A percentile compares a stretch with the other conserved stretches of the same genome.
Evolutionary conservation across 2,888 invertebrate species (phyloP).

Genomic region (Cheilosia scutellata): DNA sequence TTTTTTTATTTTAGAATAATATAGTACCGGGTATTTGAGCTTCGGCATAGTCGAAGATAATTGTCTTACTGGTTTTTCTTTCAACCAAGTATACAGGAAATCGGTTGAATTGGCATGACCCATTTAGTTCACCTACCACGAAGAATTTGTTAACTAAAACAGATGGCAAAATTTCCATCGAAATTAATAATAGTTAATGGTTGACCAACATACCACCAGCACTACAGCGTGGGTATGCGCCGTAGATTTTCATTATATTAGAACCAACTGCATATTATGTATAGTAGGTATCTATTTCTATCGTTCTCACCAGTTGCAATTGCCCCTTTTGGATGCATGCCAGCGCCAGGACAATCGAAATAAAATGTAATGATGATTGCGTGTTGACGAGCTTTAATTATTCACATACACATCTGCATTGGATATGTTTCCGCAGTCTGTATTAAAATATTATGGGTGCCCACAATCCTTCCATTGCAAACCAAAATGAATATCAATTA

Average conservation of each 20-base stretch:
- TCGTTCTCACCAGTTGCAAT: constrained; percentile 1
- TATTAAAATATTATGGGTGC: constrained; percentile 49
- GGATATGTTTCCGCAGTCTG: constrained; percentile 36
- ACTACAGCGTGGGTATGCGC: constrained; percentile 28
- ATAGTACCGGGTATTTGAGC: no score
- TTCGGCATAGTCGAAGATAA: no score
- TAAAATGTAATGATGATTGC: constrained; percentile 72
- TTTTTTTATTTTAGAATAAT: no score
- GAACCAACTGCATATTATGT: constrained; percentile 51
- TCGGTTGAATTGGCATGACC: constrained; percentile 9
- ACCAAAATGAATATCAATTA: constrained; percentile 39
- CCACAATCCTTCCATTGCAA: background rate
- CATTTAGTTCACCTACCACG: constrained; percentile 4
- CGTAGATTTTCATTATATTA: constrained; percentile 68
- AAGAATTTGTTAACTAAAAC: constrained; percentile 44
- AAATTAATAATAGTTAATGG: constrained; percentile 64
- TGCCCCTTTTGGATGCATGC: constrained; percentile 59
- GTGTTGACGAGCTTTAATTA: constrained; percentile 71
- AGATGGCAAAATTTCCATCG: constrained; percentile 49
- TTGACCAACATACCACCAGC: constrained; percentile 40
- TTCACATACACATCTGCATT: constrained; percentile 48
- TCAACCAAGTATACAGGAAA: background rate
- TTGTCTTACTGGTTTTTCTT: no score
- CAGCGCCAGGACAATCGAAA: constrained; percentile 57
- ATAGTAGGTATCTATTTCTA: constrained; percentile 2